Evolutionary conservation across 2,113 vertebrate genomes (phyloP).

Genomic region (Periophthalmus modestus): DNA sequence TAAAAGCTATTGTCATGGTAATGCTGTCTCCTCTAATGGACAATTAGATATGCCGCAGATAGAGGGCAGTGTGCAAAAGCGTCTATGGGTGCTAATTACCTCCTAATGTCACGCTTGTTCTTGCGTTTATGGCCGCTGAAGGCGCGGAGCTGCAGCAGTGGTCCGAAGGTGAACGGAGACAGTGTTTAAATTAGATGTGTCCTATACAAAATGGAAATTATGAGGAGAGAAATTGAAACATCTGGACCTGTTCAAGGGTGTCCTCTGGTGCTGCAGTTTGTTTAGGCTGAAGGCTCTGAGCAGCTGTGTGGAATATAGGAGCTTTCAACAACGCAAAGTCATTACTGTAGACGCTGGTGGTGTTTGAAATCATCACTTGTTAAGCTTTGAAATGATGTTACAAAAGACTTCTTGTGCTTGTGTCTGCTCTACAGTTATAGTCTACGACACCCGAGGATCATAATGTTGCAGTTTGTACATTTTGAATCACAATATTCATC

Average conservation of each 20-base stretch:
- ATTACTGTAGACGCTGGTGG: neutral
- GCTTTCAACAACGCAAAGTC: neutral
- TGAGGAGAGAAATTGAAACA: slow-evolving; percentile 33
- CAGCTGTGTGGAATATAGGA: neutral
- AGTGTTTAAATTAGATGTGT: slow-evolving; percentile 49
- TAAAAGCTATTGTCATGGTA: slow-evolving; percentile 68
- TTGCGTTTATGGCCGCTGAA: slow-evolving; percentile 36
- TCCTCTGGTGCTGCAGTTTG: neutral
- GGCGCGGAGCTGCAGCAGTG: slow-evolving; percentile 30
- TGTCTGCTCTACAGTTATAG: too few relatives aligned
- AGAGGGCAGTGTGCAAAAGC: slow-evolving; percentile 51
- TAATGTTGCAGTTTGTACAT: too few relatives aligned
- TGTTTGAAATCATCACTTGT: too few relatives aligned
- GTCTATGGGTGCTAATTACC: slow-evolving; percentile 64
- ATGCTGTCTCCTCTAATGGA: slow-evolving; percentile 73
- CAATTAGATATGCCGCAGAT: slow-evolving; percentile 72
- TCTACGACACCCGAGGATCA: too few relatives aligned
- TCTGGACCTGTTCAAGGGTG: slow-evolving; percentile 21
- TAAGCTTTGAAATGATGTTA: too few relatives aligned
- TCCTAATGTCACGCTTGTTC: slow-evolving; percentile 45
- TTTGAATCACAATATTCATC: too few relatives aligned
- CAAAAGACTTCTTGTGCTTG: too few relatives aligned
- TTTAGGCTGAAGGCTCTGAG: neutral
- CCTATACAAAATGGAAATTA: slow-evolving; percentile 42
- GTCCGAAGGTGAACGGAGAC: slow-evolving; percentile 54